Evolutionary conservation across 2,888 invertebrate species (phyloP).

Genomic region (Drosophila gaucha): DNA sequence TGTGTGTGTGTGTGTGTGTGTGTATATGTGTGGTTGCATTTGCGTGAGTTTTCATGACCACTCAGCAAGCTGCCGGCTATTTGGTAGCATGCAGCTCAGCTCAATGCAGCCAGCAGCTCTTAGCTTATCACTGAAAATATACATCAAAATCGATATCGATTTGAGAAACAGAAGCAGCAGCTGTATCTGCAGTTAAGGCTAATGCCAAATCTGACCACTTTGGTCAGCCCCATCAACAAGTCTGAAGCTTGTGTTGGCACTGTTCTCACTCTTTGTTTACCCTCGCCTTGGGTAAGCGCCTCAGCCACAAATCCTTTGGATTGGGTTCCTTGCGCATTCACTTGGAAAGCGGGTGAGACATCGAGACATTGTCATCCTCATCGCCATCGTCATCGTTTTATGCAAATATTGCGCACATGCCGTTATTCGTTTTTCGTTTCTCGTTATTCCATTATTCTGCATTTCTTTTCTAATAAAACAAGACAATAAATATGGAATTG

Average conservation of each 20-base stretch:
- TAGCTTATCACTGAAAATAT: constrained; percentile 58
- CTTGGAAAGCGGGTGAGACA: constrained; percentile 38
- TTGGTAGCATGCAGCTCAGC: constrained; percentile 2
- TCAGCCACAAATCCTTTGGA: constrained; percentile 65
- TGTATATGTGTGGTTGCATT: constrained; percentile 4
- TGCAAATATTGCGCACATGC: constrained; percentile 69
- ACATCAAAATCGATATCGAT: constrained; percentile 73
- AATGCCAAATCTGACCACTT: constrained; percentile 20
- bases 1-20: constrained; percentile 6
- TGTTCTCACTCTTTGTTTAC: constrained; percentile 13
- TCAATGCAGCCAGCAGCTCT: constrained; percentile 1
- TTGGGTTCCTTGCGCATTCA: constrained; percentile 51
- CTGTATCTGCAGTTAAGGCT: constrained; percentile 5
- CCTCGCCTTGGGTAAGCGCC: constrained; percentile 48
- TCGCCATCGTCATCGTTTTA: constrained; percentile 49
- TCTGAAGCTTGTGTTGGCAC: no score
- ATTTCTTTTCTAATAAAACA: constrained; percentile 27
- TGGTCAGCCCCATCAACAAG: constrained; percentile 74
- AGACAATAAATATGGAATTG: not conserved
- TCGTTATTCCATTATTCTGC: constrained; percentile 4
- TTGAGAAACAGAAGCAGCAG: constrained; percentile 20
- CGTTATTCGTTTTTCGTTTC: constrained; percentile 11
- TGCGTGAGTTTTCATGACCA: constrained; percentile 37
- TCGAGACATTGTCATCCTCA: constrained; percentile 48
- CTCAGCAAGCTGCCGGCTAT: constrained; percentile 33